These are phyloP conservation scores for Cistogaster globosa DNA, from an alignment of 2,888 invertebrate species.

Conservation along the genomic window DNA sequence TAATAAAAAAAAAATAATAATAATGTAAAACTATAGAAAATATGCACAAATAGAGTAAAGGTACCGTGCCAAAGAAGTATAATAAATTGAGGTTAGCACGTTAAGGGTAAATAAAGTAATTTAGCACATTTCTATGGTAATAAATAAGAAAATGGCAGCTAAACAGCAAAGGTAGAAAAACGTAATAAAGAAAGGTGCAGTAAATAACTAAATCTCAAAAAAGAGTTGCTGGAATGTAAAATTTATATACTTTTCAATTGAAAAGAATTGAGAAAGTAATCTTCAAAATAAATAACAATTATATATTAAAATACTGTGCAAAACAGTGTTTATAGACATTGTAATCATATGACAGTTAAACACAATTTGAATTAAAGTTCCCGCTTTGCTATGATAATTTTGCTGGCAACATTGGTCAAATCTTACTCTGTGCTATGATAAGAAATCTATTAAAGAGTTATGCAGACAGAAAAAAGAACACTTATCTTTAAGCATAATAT, in stretches of 20 bases:
- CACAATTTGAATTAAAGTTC: too few relatives aligned
- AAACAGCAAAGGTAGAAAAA: neutral
- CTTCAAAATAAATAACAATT: neutral
- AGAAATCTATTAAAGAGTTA: too few relatives aligned
- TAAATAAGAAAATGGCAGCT: slow-evolving; percentile 53
- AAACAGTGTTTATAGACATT: too few relatives aligned
- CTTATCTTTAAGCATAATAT: too few relatives aligned
- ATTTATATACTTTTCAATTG: neutral
- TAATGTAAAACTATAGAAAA: slow-evolving; percentile 4
- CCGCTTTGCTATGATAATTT: too few relatives aligned
- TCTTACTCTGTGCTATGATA: too few relatives aligned
- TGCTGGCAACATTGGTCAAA: too few relatives aligned
- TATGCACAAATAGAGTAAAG: neutral
- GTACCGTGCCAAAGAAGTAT: slow-evolving; percentile 1
- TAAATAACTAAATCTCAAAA: neutral
- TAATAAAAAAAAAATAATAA: too few relatives aligned
- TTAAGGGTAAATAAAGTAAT: slow-evolving; percentile 68
- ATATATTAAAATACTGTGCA: neutral
- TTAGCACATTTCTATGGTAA: slow-evolving; percentile 64
- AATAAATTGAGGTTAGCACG: slow-evolving; percentile 70
- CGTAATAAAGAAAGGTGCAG: neutral
- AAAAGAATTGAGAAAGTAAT: neutral
- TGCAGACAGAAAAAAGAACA: too few relatives aligned
- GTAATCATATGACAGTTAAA: too few relatives aligned
- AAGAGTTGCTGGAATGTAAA: neutral